Base-by-base conservation (phyloP, 2,888 invertebrate genomes). In the Macroteleia sp. region DNA sequence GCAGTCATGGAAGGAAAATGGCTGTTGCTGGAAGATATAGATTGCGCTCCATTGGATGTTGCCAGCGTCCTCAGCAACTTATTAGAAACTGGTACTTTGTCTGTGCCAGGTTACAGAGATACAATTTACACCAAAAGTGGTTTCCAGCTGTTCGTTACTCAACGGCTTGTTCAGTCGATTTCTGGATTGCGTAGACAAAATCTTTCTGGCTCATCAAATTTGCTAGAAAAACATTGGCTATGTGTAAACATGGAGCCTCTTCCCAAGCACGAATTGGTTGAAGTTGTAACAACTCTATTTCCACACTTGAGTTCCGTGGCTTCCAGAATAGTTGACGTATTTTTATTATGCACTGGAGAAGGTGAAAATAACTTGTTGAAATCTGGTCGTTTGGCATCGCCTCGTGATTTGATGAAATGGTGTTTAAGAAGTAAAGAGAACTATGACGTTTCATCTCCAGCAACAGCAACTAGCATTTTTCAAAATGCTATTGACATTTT, bases 11-110 rank as follows among this genome's bases (percentile, higher is more conserved):
- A 95, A 85, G 98, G 98, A 0, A 94, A 96, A 86, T 99, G 99
- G 98, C 91, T 99, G 20, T 92, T 99, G 1, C 92, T 99, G 75
- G 99, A 99, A 92, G 99, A 99, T 89, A 95, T 99, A 48, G 99
- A 99, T 90, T 95, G 95, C 75, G 99, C 98, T 1, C 96, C 97
- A 1, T 94, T 96, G 87, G 99, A 99, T 90, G 97, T 99, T 0
- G 95, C 97, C 0, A 96, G 98, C 0, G 94, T 98, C 10, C 91
- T 99, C 9, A 94, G 96, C 80, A 96, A 96, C 44, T 93, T 99
- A 2, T 92, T 98, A 34, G 98, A 99, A 92, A 95, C 96, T 61
- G 94, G 95, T 71, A 94, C 94, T 16, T 92, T 98, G 1, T 95
- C 95, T 62, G 95, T 99, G 3, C 98, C 98, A 2, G 98, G 98